Base-by-base conservation (phyloP, 2,888 invertebrate genomes). In the Cryptus viduatorius region DNA sequence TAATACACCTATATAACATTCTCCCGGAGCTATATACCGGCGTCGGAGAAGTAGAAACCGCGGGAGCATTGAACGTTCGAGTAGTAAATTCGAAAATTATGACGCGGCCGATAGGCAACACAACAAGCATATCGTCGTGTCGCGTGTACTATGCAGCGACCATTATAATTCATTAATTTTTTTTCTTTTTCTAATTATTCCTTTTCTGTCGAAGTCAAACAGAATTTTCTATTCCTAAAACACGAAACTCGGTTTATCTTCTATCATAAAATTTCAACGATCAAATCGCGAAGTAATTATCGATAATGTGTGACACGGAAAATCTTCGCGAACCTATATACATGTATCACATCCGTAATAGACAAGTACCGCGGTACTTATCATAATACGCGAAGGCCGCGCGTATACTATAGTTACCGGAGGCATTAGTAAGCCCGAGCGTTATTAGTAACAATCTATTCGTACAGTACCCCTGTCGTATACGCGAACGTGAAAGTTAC, bases 361-460 rank as follows among this genome's bases (percentile, higher is more conserved):
- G 65, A 24, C 75, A 56, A 31, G 10, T 10, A 16, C 29, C 56
- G 50, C 61, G 42, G 7, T 37, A 37, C 37, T 82, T 61, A 73
- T 61, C 29, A 71, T 56, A 37, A 42, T 50, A 44, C 7, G 12
- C 12, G 31, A 80, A 77, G 76, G 75, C 48, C 61, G 61, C 42
- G 46, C 53, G 56, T 24, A 42, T 19, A 59, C 65, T 65, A 72
- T 24, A 48, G 14, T 77, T 68, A 68, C 56, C 31, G 72, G 69
- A 4, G n/a, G 31, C 75, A 73, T 84, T 65, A 75, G 73, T 29
- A 68, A 69, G 48, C 48, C 65, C 44, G 56, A 56, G 42, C 73
- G 75, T 79, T 78, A 84, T 84, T 84, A 84, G 84, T 71, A 84
- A 84, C 84, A 69, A 82, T 81, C 78, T 84, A 75, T 59, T 73